Conservation (phyloP, 2,113 vertebrate genomes). For the Sinocyclocheilus anshuiensis region DNA sequence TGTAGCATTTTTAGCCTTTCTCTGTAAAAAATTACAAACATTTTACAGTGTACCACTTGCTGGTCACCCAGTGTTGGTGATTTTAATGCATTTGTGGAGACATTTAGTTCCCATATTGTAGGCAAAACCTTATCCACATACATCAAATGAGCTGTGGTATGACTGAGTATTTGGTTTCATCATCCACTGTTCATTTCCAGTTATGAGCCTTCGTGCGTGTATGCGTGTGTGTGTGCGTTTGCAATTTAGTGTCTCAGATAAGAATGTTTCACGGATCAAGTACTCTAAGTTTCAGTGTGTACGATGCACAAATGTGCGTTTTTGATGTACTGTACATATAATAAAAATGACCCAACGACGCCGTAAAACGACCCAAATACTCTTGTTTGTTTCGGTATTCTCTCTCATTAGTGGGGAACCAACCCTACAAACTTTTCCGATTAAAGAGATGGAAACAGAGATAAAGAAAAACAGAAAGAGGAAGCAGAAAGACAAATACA, state of each 20-base stretch:
- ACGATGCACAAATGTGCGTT: conserved; percentile 12
- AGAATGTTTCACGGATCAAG: neutral
- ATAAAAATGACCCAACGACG: neutral
- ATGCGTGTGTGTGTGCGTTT: neutral
- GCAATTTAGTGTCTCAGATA: conserved; percentile 14
- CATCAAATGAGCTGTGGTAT: neutral
- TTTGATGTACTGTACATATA: neutral
- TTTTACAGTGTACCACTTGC: neutral
- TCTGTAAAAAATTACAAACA: neutral
- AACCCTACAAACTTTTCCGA: neutral
- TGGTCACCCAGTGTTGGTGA: neutral
- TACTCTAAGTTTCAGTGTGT: neutral
- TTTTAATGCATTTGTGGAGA: neutral
- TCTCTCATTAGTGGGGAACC: conserved; percentile 21
- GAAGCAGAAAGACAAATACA: neutral
- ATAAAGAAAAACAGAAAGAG: neutral
- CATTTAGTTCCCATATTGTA: neutral
- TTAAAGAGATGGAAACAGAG: conserved; percentile 9
- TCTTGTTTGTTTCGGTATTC: neutral
- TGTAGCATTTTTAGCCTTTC: neutral
- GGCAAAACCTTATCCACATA: neutral
- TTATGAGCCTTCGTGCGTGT: neutral
- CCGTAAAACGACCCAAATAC: neutral
- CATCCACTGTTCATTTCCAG: conserved; percentile 18
- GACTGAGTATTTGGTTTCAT: neutral